These are phyloP conservation scores for Tarsius wallacei DNA, from an alignment of 2,797 vertebrate species.

Conservation along the genomic window DNA sequence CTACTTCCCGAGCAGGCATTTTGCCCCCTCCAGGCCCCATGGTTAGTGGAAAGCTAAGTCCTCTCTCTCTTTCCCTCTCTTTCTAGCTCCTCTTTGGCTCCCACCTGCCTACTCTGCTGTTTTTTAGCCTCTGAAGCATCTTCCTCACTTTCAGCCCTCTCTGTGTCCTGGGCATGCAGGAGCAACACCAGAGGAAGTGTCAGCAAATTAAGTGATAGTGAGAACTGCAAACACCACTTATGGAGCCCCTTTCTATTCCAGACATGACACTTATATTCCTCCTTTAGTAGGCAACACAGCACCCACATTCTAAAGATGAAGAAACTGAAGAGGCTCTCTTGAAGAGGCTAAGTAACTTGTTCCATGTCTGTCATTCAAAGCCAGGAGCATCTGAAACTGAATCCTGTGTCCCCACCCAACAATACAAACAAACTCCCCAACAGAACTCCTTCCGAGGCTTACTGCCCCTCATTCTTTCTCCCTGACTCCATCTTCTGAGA, in stretches of 20 bases:
- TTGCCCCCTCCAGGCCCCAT: not conserved
- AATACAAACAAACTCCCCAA: not conserved
- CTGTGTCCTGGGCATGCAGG: not conserved
- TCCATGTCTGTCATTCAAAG: not conserved
- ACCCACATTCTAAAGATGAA: not conserved
- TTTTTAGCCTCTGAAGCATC: not conserved
- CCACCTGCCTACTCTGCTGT: not conserved
- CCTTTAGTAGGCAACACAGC: not conserved
- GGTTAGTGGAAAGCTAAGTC: not conserved
- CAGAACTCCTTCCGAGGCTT: not conserved
- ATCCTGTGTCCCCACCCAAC: fast-evolving
- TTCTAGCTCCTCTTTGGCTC: not conserved
- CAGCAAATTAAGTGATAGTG: not conserved
- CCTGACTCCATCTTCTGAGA: not conserved
- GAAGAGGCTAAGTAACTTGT: not conserved
- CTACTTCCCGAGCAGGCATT: not conserved
- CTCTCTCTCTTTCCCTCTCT: not conserved
- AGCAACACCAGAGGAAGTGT: not conserved
- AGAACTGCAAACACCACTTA: not conserved
- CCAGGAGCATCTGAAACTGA: not conserved
- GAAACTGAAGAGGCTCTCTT: not conserved
- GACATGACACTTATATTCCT: not conserved
- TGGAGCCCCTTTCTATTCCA: not conserved
- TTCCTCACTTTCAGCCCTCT: not conserved
- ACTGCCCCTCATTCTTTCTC: not conserved